Percentiles rank a stretch among this genome's conserved stretches.
phyloP scores from a whole-genome alignment of 2,888 invertebrate species.

The Nasonia oneida region DNA sequence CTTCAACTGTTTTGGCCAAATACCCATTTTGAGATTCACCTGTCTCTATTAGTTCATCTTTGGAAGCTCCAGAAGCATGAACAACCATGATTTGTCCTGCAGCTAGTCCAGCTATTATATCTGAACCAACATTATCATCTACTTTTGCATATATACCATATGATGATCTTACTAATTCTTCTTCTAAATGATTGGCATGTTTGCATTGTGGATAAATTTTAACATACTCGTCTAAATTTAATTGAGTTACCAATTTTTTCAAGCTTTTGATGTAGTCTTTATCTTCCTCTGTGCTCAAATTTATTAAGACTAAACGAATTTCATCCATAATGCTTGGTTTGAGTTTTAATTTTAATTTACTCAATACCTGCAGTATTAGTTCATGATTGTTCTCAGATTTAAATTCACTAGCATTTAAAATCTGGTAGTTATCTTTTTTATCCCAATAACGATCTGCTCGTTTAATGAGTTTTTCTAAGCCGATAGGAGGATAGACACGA shows the following conservation, averaged over 20 bases:
- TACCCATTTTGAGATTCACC: constrained; percentile 87
- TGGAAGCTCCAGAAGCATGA: constrained; percentile 96
- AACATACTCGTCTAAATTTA: constrained; percentile 90
- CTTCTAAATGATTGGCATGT: constrained; percentile 88
- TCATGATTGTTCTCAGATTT: constrained; percentile 98
- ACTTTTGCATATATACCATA: constrained; percentile 98
- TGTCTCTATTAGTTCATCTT: constrained; percentile 83
- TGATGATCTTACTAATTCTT: constrained; percentile 85
- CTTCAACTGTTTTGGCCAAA: constrained; percentile 88
- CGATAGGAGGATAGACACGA: constrained; percentile 97
- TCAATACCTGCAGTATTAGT: constrained; percentile 91
- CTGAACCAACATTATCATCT: constrained; percentile 99
- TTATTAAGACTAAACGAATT: constrained; percentile 89
- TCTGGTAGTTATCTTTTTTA: constrained; percentile 81
- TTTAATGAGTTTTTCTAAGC: constrained; percentile 85
- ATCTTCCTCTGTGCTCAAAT: constrained; percentile 93
- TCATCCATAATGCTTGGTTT: constrained; percentile 85
- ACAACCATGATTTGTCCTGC: constrained; percentile 96
- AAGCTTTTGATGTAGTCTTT: constrained; percentile 89
- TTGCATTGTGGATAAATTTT: constrained; percentile 93
- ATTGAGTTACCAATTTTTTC: constrained; percentile 88
- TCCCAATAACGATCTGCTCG: constrained; percentile 80
- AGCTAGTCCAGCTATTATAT: constrained; percentile 98
- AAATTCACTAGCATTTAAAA: constrained; percentile 96
- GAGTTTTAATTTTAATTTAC: constrained; percentile 88